These are phyloP conservation scores for Spodoptera picta DNA, from an alignment of 2,888 invertebrate genomes.

Conservation along the genomic window DNA sequence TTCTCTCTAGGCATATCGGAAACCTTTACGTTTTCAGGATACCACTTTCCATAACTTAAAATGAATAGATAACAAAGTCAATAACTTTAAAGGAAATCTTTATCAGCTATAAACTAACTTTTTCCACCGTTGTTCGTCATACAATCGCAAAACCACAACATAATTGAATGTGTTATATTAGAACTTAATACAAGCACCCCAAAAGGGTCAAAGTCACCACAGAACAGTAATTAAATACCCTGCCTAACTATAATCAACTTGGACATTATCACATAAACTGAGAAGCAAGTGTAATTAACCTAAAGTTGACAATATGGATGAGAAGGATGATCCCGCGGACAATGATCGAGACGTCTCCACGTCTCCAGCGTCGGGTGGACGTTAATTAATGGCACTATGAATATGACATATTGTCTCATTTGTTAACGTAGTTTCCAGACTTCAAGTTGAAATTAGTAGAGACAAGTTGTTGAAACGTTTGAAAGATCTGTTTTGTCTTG, in stretches of 20 bases:
- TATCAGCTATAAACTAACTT: constrained; percentile 1
- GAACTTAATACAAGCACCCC: constrained; percentile 24
- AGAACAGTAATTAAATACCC: constrained; percentile 38
- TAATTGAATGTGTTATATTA: constrained; percentile 25
- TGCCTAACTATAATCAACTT: constrained; percentile 23
- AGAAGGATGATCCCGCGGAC: constrained; percentile 17
- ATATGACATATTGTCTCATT: constrained; percentile 9
- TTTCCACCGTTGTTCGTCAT: constrained; percentile 10
- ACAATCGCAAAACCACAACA: constrained; percentile 3
- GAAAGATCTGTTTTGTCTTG: background rate
- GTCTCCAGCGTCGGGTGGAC: background rate
- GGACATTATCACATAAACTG: constrained; percentile 16
- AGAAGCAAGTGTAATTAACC: constrained; percentile 30
- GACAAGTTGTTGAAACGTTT: too few species aligned
- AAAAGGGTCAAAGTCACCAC: constrained; percentile 35
- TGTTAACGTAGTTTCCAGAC: too few species aligned
- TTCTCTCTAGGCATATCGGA: too few species aligned
- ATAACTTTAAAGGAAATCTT: constrained; percentile 1
- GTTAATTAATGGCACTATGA: constrained; percentile 21
- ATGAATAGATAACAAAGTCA: too few species aligned
- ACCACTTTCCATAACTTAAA: too few species aligned
- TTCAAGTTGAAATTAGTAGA: too few species aligned
- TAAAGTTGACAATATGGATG: constrained; percentile 19
- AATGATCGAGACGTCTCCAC: constrained; percentile 22
- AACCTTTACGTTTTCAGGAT: too few species aligned